A percentile compares a stretch with the other conserved stretches of the same genome.
These are phyloP conservation scores for Chorisops tibialis DNA, from an alignment of 2,888 invertebrate species.

Conservation along the genomic window DNA sequence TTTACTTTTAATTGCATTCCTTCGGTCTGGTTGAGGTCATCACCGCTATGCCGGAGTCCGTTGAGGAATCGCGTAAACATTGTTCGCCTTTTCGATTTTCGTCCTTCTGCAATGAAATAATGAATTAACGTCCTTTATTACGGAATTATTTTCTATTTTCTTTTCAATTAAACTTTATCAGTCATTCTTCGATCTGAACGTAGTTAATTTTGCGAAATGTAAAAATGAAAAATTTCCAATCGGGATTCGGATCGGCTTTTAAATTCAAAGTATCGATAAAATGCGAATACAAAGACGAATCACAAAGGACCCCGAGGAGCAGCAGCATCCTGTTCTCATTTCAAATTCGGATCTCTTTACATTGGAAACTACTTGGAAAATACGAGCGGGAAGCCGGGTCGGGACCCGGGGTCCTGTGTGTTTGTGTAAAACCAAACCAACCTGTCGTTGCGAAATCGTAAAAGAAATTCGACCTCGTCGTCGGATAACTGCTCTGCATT, in stretches of 20 bases:
- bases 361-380: too few species aligned
- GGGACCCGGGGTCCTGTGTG: background rate
- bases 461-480: conserved; percentile 50
- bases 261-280: too few species aligned
- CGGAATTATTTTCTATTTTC: background rate
- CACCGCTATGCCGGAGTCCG: conserved; percentile 48
- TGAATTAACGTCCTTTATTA: background rate
- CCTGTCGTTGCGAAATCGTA: conserved; percentile 53
- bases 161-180: background rate
- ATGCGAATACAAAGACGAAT: too few species aligned
- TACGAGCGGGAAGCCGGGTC: background rate
- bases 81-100: conserved; percentile 49
- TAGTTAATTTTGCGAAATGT: background rate
- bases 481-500: conserved; percentile 51
- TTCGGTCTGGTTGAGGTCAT: conserved; percentile 49
- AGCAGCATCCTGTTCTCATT: too few species aligned
- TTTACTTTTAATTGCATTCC: conserved; percentile 52
- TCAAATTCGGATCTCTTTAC: too few species aligned
- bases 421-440: conserved; percentile 37
- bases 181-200: background rate
- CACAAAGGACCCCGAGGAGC: too few species aligned
- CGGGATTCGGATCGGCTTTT: too few species aligned
- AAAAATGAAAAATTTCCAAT: too few species aligned
- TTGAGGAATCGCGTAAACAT: conserved; percentile 51
- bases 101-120: conserved; percentile 44